Evolutionary conservation across 2,113 vertebrate genomes (phyloP).

Genomic region (Antechinus stuartii): DNA sequence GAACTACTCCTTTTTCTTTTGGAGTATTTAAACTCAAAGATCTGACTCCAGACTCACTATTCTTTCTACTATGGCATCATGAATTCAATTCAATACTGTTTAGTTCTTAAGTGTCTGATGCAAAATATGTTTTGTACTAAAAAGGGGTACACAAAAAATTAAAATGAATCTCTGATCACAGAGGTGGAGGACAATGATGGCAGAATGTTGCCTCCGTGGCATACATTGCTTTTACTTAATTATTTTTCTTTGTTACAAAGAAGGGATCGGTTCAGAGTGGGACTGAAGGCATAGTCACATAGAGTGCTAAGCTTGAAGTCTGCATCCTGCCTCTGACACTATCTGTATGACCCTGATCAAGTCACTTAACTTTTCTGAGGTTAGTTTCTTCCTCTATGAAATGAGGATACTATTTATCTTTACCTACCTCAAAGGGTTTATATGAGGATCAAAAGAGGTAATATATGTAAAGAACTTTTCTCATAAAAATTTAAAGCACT

Average conservation of each 20-base stretch:
- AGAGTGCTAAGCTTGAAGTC: not conserved
- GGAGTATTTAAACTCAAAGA: not conserved
- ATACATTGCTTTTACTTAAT: not conserved
- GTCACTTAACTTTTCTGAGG: not conserved
- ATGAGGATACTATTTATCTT: not conserved
- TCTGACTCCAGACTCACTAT: not conserved
- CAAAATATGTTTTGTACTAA: not conserved
- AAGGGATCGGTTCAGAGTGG: not conserved
- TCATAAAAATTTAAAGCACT: not conserved
- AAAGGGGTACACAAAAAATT: not conserved
- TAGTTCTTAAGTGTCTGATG: rapidly evolving
- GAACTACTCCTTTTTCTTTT: not conserved
- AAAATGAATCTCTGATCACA: not conserved
- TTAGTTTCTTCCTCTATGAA: not conserved
- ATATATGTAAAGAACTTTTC: not conserved
- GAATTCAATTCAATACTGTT: not conserved
- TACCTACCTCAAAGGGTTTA: not conserved
- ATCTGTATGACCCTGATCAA: not conserved
- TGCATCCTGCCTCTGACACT: not conserved
- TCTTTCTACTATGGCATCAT: not conserved
- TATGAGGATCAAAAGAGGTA: not conserved
- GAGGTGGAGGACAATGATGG: not conserved
- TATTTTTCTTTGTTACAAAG: not conserved
- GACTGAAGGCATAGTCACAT: not conserved
- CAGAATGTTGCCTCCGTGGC: not conserved